A percentile compares a stretch with the other conserved stretches of the same genome.
Evolutionary conservation across 2,888 invertebrate species (phyloP).

Genomic region (Cheiracanthium punctorium): DNA sequence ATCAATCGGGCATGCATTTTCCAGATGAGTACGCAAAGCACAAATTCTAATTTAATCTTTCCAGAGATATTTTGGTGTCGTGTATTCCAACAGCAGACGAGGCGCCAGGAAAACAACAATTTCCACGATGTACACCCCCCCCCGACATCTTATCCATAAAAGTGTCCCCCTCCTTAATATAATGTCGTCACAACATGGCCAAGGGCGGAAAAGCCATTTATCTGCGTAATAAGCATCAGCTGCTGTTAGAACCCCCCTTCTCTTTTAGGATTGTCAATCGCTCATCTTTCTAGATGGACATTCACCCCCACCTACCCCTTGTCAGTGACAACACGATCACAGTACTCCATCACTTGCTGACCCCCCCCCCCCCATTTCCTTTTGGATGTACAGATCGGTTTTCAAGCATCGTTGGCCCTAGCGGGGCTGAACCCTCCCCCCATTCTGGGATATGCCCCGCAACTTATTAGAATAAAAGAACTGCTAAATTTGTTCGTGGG

Average conservation of each 20-base stretch:
- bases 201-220: constrained; percentile 64
- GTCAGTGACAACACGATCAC: constrained; percentile 55
- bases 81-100: not conserved
- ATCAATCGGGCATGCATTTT: no score
- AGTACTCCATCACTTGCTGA: constrained; percentile 16
- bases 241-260: constrained; percentile 24
- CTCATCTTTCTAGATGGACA: constrained; percentile 50
- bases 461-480: not conserved
- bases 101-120: constrained; percentile 13
- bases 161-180: constrained; percentile 46
- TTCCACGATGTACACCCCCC: not conserved
- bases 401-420: constrained; percentile 39
- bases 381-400: constrained; percentile 38
- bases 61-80: not conserved
- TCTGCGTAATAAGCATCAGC: constrained; percentile 67
- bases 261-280: constrained; percentile 25
- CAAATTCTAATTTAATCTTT: not conserved
- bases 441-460: not conserved
- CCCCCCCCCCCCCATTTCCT: not conserved
- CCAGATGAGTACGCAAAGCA: not conserved
- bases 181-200: constrained; percentile 60
- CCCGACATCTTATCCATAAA: not conserved
- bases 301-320: constrained; percentile 30
- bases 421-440: not conserved
- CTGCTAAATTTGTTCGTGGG: not conserved